phyloP scores from a whole-genome alignment of 2,113 vertebrate genomes.

The Apus apus region DNA sequence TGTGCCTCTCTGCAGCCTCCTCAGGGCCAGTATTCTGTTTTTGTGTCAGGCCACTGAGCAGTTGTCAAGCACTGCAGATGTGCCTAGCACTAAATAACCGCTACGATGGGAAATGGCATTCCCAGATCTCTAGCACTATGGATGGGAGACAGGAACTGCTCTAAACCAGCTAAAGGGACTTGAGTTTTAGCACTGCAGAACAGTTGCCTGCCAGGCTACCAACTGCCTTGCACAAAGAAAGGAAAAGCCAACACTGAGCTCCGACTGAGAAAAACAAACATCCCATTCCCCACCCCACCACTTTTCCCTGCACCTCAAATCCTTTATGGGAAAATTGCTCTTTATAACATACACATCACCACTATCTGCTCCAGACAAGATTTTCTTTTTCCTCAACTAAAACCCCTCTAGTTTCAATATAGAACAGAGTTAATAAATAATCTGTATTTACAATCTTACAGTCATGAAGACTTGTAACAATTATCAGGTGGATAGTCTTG shows the following conservation, averaged over 20 bases:
- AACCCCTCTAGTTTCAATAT: slow-evolving; percentile 65
- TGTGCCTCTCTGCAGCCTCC: neutral
- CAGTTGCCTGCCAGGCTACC: slow-evolving; percentile 2
- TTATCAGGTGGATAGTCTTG: slow-evolving; percentile 78
- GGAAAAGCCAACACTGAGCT: slow-evolving; percentile 57
- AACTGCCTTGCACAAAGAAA: slow-evolving; percentile 45
- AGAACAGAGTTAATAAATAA: slow-evolving; percentile 84
- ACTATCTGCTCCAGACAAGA: slow-evolving; percentile 52
- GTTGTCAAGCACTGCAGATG: neutral
- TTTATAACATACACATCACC: slow-evolving; percentile 53
- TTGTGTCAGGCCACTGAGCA: neutral
- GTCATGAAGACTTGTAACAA: slow-evolving; percentile 74
- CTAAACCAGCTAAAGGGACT: neutral
- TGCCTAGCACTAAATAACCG: neutral
- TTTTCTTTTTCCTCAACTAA: neutral
- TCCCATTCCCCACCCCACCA: neutral
- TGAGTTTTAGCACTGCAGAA: slow-evolving; percentile 10
- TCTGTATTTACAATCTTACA: slow-evolving; percentile 85
- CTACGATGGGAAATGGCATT: neutral
- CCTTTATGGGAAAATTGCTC: slow-evolving; percentile 37
- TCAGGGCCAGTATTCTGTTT: neutral
- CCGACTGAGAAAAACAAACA: slow-evolving; percentile 53
- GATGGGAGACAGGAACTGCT: neutral
- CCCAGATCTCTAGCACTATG: neutral
- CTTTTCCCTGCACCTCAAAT: slow-evolving; percentile 49